Conservation (phyloP, 2,888 invertebrate genomes). For the Frankliniella intonsa region DNA sequence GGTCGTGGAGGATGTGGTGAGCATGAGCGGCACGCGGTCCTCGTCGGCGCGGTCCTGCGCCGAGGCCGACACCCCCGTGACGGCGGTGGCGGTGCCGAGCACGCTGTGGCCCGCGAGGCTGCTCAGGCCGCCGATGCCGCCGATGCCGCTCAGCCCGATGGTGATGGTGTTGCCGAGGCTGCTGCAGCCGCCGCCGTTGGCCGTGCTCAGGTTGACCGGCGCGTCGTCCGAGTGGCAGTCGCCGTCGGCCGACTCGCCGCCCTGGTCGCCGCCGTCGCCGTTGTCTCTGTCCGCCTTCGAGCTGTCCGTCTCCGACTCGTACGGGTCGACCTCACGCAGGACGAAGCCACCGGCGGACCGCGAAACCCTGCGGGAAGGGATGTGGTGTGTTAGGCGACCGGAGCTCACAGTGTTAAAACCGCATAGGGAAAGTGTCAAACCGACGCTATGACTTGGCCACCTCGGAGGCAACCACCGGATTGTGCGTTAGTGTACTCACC, state of each 20-base stretch:
- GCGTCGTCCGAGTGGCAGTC: slow-evolving; percentile 20
- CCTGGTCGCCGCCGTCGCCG: not conserved
- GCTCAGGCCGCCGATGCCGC: not conserved
- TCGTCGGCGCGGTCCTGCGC: not conserved
- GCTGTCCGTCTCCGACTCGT: slow-evolving; percentile 22
- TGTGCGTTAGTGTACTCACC: slow-evolving; percentile 35
- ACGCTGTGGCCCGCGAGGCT: slow-evolving; percentile 1
- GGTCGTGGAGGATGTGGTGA: not conserved
- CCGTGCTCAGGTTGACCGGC: slow-evolving; percentile 18
- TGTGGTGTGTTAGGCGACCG: too few relatives aligned
- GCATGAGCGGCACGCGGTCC: slow-evolving; percentile 23
- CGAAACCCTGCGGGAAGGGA: not conserved
- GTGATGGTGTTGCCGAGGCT: not conserved
- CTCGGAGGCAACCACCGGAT: too few relatives aligned
- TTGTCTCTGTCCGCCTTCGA: not conserved
- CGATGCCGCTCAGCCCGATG: not conserved
- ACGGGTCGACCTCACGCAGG: not conserved
- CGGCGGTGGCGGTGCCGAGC: not conserved
- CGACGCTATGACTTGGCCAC: too few relatives aligned
- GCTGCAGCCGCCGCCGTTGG: not conserved
- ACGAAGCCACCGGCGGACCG: not conserved
- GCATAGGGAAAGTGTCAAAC: too few relatives aligned
- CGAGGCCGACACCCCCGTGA: not conserved
- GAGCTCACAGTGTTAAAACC: too few relatives aligned
- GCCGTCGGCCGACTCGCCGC: not conserved